Base-by-base conservation (phyloP, 35 echinoderm and acorn worm species). In the Apostichopus californicus region DNA sequence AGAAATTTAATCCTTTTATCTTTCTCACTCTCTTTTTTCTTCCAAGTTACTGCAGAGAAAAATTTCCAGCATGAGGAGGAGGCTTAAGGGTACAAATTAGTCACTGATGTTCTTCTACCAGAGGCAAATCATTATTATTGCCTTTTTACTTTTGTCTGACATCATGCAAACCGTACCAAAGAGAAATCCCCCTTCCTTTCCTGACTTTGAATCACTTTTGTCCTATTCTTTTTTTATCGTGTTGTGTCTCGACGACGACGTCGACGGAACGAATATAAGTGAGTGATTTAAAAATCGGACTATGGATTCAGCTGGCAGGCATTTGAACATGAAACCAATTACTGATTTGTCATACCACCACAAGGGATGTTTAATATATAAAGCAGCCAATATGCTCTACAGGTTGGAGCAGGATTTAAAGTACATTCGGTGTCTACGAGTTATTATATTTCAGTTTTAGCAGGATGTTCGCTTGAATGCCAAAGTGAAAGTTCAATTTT, bases 281-380 rank as follows among this genome's bases (percentile, higher is more conserved):
- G 34, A 46, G 34, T 46, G 34, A 46, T 46, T 46, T 46, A 46
- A 46, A 46, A 46, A 46, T 46, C 34, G 34, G 34, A 46, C 34
- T 46, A 46, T 46, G 34, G 34, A 46, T 46, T 46, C 34, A 46
- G 34, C 34, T 46, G 34, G 34, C 34, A 46, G 22, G 52, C n/a
- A 78, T 34, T 78, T 78, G 77, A 78, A 78, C 77, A 78, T 78
- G 77, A 78, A 78, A 78, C 77, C 77, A 78, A 78, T 78, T 78
- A 78, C 22, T 25, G 52, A 78, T 78, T 78, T 78, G 77, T 25
- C 52, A 21, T 25, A 34, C 20, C 77, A 78, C 77, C 52, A 78
- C 22, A 34, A 21, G 77, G 77, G 8, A 25, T 78, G 10, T 78
- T n/a, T 18, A 34, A 78, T 78, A 10, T 24, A 34, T 21, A 78